These are phyloP conservation scores for Epizoanthus rinbou DNA, from an alignment of 92 coral and sea anemone species.

Conservation along the genomic window DNA sequence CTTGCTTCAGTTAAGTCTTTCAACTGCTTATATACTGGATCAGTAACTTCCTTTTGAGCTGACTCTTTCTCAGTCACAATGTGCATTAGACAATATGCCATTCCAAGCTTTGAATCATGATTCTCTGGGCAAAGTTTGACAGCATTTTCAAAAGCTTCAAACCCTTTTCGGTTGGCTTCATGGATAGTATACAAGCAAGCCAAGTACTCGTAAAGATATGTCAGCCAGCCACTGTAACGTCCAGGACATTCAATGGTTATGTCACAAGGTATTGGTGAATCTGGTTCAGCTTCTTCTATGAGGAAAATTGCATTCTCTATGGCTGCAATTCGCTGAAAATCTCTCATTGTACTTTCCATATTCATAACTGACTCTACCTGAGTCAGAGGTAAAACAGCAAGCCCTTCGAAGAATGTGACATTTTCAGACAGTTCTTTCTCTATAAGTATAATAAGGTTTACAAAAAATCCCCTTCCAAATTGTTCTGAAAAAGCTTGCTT, in stretches of 20 bases:
- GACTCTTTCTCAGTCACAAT: neutral
- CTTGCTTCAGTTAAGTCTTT: neutral
- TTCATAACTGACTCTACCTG: neutral
- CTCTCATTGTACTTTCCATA: constrained; percentile 19
- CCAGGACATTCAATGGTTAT: constrained; percentile 53
- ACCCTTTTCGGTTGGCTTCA: constrained; percentile 36
- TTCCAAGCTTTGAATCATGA: constrained; percentile 62
- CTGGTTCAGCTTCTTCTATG: constrained; percentile 59
- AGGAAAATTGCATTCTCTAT: constrained; percentile 60
- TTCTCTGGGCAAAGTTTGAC: constrained; percentile 52
- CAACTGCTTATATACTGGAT: neutral
- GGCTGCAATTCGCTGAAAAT: constrained; percentile 33
- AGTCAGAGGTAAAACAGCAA: constrained; percentile 27
- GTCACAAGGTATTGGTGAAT: constrained; percentile 34
- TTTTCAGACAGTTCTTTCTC: constrained; percentile 8
- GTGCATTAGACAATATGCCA: constrained; percentile 50
- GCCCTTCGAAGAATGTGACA: constrained; percentile 67
- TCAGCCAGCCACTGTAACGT: constrained; percentile 75
- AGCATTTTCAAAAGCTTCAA: constrained; percentile 72
- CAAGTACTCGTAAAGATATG: constrained; percentile 48
- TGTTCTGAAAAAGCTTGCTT: neutral
- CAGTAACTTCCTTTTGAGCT: neutral
- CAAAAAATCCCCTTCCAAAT: constrained; percentile 1
- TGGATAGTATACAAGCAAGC: constrained; percentile 51
- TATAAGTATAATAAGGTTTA: neutral